These are phyloP conservation scores for Diaprepes abbreviatus DNA, from an alignment of 2,888 invertebrate genomes.

Conservation along the genomic window DNA sequence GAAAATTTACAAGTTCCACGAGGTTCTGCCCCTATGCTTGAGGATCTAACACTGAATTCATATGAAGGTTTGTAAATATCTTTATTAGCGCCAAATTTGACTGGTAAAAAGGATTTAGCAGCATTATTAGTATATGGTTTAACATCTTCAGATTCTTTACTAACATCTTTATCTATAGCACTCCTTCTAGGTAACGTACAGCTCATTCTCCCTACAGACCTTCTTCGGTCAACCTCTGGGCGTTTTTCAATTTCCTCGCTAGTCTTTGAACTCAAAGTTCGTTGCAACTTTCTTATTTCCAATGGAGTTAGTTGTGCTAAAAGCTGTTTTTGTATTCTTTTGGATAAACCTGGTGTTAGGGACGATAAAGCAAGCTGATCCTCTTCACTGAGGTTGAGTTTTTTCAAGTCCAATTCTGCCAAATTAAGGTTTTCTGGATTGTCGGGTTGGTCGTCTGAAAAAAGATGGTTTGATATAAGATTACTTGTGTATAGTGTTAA, in stretches of 20 bases:
- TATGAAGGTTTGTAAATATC: slow-evolving; percentile 53
- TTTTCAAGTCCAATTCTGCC: slow-evolving; percentile 75
- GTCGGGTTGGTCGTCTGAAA: slow-evolving; percentile 60
- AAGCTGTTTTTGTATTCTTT: slow-evolving; percentile 79
- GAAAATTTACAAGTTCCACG: slow-evolving; percentile 53
- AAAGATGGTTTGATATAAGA: slow-evolving; percentile 28
- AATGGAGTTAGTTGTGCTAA: slow-evolving; percentile 79
- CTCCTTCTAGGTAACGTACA: slow-evolving; percentile 67
- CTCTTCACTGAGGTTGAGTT: slow-evolving; percentile 78
- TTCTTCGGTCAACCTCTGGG: slow-evolving; percentile 42
- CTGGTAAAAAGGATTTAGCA: slow-evolving; percentile 59
- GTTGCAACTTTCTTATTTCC: slow-evolving; percentile 76
- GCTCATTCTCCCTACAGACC: slow-evolving; percentile 55
- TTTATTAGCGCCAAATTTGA: slow-evolving; percentile 52
- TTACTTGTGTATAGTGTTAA: neutral
- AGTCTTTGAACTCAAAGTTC: slow-evolving; percentile 73
- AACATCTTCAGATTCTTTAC: slow-evolving; percentile 41
- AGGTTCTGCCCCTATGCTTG: slow-evolving; percentile 57
- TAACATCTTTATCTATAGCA: slow-evolving; percentile 58
- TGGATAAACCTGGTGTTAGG: slow-evolving; percentile 79
- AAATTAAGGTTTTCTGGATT: slow-evolving; percentile 65
- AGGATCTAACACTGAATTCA: slow-evolving; percentile 56
- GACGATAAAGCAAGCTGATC: slow-evolving; percentile 79
- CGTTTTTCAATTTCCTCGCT: slow-evolving; percentile 51
- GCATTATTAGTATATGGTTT: slow-evolving; percentile 12